Evolutionary conservation across 2,888 invertebrate species (phyloP).

Genomic region (Drosophila rellima): DNA sequence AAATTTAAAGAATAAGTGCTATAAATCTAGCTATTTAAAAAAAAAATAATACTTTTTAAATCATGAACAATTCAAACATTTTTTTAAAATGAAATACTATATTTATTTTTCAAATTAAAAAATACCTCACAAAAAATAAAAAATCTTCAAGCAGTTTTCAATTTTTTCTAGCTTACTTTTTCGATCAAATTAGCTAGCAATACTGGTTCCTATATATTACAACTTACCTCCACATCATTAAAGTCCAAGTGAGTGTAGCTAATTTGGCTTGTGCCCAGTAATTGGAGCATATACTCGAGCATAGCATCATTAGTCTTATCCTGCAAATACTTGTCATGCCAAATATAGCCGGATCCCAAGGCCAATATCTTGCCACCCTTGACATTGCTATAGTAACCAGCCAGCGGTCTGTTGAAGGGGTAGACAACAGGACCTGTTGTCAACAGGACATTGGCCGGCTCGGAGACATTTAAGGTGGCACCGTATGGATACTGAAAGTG

Average conservation of each 20-base stretch:
- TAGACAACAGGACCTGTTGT: conserved; percentile 97
- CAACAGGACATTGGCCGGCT: conserved; percentile 94
- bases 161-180: too few relatives aligned
- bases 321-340: conserved; percentile 94
- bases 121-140: too few relatives aligned
- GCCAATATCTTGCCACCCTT: conserved; percentile 90
- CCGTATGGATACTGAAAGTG: conserved; percentile 97
- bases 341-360: conserved; percentile 96
- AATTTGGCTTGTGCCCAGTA: conserved; percentile 89
- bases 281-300: conserved; percentile 94
- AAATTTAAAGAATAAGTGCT: too few relatives aligned
- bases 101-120: too few relatives aligned
- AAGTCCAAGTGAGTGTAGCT: conserved; percentile 93
- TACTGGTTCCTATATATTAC: too few relatives aligned
- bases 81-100: too few relatives aligned
- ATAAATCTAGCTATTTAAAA: too few relatives aligned
- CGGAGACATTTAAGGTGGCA: conserved; percentile 96
- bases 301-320: conserved; percentile 96
- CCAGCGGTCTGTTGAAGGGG: conserved; percentile 96
- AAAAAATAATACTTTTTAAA: too few relatives aligned
- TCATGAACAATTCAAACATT: too few relatives aligned
- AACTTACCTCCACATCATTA: conserved; percentile 96
- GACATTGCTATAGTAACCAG: conserved; percentile 91
- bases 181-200: too few relatives aligned
- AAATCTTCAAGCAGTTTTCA: too few relatives aligned